Evolutionary conservation across 2,113 vertebrate species (phyloP).

Genomic region (Forbesichthys agassizii): DNA sequence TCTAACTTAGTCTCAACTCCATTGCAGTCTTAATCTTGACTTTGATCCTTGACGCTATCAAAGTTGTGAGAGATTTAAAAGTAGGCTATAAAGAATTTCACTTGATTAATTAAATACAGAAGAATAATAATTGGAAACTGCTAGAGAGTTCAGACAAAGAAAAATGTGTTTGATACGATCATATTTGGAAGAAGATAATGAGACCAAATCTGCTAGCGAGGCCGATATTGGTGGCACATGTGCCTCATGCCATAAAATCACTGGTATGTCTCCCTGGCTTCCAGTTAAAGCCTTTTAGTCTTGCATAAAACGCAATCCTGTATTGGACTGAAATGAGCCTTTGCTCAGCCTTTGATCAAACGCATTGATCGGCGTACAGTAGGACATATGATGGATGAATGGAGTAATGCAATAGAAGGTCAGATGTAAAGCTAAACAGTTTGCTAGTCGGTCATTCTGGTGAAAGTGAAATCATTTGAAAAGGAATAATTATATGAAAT

Average conservation of each 20-base stretch:
- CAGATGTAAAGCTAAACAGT: background rate
- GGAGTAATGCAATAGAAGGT: background rate
- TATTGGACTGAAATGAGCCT: constrained; percentile 7
- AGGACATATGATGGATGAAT: constrained; percentile 2
- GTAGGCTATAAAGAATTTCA: background rate
- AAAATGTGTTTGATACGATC: background rate
- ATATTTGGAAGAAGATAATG: background rate
- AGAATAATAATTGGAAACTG: background rate
- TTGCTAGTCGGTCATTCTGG: too few species aligned
- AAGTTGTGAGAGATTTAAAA: too few species aligned
- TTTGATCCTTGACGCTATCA: too few species aligned
- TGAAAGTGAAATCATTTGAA: too few species aligned
- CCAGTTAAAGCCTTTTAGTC: constrained; percentile 33
- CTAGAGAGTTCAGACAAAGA: constrained; percentile 4
- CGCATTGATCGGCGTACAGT: background rate
- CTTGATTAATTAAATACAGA: background rate
- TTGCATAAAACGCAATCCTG: constrained; percentile 20
- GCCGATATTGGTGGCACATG: constrained; percentile 33
- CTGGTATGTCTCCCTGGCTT: constrained; percentile 19
- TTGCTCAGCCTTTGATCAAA: constrained; percentile 10
- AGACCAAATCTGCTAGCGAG: background rate
- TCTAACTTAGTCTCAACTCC: too few species aligned
- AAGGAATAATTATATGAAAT: too few species aligned
- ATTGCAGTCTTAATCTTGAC: too few species aligned
- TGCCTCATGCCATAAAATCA: constrained; percentile 22